Conservation (phyloP, 2,113 vertebrate species). For the Erythrocebus patas region DNA sequence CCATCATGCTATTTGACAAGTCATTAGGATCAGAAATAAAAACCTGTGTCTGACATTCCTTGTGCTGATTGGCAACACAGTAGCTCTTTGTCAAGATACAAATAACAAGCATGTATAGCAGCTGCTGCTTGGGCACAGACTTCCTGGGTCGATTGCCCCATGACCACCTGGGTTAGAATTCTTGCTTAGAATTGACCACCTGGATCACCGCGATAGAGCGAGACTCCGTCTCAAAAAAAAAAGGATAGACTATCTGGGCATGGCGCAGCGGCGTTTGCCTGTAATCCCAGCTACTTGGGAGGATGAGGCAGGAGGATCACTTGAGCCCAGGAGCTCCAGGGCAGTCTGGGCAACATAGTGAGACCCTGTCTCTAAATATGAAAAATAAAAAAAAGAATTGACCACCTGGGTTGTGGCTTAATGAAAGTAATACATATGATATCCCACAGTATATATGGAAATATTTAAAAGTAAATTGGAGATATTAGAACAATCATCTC, state of each 20-base stretch:
- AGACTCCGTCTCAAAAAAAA: no score
- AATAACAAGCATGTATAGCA: background rate
- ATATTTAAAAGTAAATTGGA: background rate
- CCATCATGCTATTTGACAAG: background rate
- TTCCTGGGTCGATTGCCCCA: background rate
- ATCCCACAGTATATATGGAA: background rate
- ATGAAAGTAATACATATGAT: background rate
- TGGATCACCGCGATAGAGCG: background rate
- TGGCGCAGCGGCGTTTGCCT: fast-evolving
- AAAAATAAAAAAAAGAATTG: background rate
- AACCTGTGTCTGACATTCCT: background rate
- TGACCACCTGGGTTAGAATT: background rate
- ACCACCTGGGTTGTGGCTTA: background rate
- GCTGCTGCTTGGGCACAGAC: background rate
- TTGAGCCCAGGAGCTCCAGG: background rate
- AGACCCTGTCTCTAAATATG: background rate
- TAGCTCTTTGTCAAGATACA: background rate
- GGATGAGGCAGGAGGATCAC: background rate
- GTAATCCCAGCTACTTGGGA: background rate
- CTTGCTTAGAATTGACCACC: background rate
- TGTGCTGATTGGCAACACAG: fast-evolving
- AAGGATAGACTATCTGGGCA: background rate
- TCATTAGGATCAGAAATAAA: background rate
- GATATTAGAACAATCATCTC: background rate
- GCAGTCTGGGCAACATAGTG: background rate